These are phyloP conservation scores for Ptychoptera albimana DNA, from an alignment of 2,888 invertebrate species.

Conservation along the genomic window DNA sequence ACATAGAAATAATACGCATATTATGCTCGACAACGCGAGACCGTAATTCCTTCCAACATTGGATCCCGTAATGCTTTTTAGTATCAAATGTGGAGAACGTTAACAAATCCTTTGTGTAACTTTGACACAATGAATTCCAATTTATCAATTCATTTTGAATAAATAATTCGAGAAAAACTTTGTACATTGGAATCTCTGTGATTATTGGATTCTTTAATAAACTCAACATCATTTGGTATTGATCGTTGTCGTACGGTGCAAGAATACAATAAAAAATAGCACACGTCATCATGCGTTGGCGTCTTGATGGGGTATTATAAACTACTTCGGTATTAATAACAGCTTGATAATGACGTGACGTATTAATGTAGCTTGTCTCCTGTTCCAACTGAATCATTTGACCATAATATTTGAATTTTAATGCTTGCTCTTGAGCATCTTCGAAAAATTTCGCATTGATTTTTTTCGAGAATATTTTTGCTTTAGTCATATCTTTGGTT, in stretches of 20 bases:
- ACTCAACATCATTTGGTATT: slow-evolving; percentile 78
- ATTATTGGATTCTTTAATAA: slow-evolving; percentile 67
- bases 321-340: slow-evolving; percentile 61
- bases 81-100: slow-evolving; percentile 57
- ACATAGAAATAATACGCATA: slow-evolving; percentile 91
- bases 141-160: slow-evolving; percentile 84
- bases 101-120: slow-evolving; percentile 62
- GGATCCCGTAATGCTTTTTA: slow-evolving; percentile 57
- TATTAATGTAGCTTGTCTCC: slow-evolving; percentile 70
- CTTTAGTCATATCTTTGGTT: slow-evolving; percentile 81
- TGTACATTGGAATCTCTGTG: slow-evolving; percentile 55
- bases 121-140: slow-evolving; percentile 67
- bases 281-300: slow-evolving; percentile 55
- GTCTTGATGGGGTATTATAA: slow-evolving; percentile 42
- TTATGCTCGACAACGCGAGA: slow-evolving; percentile 83
- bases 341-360: slow-evolving; percentile 84
- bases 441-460: slow-evolving; percentile 88
- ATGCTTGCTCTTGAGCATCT: slow-evolving; percentile 34
- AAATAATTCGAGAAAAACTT: slow-evolving; percentile 68
- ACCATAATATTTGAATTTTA: slow-evolving; percentile 32
- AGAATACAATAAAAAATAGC: slow-evolving; percentile 78
- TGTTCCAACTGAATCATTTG: slow-evolving; percentile 82
- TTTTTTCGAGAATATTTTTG: slow-evolving; percentile 92
- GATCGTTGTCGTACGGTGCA: slow-evolving; percentile 85
- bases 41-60: slow-evolving; percentile 78